These are phyloP conservation scores for Leucoraja erinaceus DNA, from an alignment of 2,113 vertebrate genomes.

Conservation along the genomic window DNA sequence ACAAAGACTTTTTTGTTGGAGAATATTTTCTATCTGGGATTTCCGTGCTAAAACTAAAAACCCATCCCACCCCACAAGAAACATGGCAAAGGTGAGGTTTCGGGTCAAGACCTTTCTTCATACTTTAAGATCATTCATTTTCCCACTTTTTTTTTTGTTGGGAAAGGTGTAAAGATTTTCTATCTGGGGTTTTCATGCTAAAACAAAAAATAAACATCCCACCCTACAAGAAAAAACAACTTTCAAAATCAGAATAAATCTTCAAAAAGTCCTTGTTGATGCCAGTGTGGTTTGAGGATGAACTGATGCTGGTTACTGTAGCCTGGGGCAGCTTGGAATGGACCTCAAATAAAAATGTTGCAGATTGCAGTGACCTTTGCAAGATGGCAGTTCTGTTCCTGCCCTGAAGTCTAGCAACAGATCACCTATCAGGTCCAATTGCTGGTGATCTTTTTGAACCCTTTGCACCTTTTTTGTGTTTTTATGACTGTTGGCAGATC, in stretches of 20 bases:
- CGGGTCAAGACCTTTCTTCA: no score
- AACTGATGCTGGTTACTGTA: neutral
- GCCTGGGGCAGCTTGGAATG: neutral
- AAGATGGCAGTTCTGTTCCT: neutral
- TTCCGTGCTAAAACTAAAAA: neutral
- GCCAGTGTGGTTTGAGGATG: neutral
- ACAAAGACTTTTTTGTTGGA: no score
- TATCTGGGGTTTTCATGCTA: neutral
- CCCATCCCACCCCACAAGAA: neutral
- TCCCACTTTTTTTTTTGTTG: neutral
- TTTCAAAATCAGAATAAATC: neutral
- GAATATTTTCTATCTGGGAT: neutral
- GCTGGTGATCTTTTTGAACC: neutral
- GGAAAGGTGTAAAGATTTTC: no score
- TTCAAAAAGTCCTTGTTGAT: neutral
- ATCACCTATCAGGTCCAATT: neutral
- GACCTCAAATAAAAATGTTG: neutral
- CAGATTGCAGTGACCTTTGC: neutral
- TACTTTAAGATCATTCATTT: no score
- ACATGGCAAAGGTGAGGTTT: neutral
- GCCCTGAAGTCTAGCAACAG: neutral
- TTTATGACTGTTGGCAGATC: no score
- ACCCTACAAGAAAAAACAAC: neutral
- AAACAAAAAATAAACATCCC: neutral
- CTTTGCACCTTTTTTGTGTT: neutral